These are phyloP conservation scores for Puma concolor DNA, from an alignment of 2,113 vertebrate species.

Conservation along the genomic window DNA sequence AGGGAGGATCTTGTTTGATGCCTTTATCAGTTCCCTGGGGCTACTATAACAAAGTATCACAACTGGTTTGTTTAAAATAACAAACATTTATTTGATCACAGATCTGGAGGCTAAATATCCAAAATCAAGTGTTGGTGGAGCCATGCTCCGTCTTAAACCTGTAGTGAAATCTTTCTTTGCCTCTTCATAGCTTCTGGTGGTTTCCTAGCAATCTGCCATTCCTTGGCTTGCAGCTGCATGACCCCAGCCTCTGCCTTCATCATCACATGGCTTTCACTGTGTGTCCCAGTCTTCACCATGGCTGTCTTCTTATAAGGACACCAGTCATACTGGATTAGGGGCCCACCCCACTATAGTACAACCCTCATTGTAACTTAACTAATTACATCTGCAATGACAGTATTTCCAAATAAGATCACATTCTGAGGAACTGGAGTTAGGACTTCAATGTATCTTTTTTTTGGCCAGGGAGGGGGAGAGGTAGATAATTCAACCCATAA, in stretches of 20 bases:
- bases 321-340: not conserved
- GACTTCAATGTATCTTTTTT: not conserved
- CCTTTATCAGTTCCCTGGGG: not conserved
- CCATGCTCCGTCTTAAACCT: not conserved
- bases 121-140: not conserved
- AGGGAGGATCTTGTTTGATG: not conserved
- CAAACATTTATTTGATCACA: not conserved
- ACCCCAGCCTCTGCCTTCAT: not conserved
- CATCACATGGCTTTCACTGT: not conserved
- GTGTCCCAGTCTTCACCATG: not conserved
- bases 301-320: not conserved
- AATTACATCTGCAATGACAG: not conserved
- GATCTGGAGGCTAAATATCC: not conserved
- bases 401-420: not conserved
- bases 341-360: not conserved
- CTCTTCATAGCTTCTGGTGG: not conserved
- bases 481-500: not conserved
- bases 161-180: not conserved
- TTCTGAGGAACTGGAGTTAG: not conserved
- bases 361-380: not conserved
- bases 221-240: not conserved
- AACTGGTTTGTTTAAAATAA: not conserved
- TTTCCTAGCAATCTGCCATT: not conserved
- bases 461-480: rapidly evolving
- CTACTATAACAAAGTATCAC: not conserved